phyloP scores from a whole-genome alignment of 1,140 invertebrate genomes.

The Trinorchestia longiramus region DNA sequence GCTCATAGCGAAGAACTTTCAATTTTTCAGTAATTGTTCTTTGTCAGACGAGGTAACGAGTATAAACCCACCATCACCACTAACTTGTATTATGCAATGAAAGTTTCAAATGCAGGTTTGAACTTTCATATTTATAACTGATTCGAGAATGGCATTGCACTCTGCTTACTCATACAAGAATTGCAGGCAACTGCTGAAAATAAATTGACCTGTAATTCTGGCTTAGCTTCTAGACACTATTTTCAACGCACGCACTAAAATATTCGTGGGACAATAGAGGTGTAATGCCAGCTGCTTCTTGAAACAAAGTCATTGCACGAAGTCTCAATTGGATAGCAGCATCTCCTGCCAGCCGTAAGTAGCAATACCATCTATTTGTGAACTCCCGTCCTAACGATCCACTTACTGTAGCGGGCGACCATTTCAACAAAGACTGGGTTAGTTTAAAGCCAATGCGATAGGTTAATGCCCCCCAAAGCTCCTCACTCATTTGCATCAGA shows the following conservation, averaged over 20 bases:
- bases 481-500: conserved; percentile 36
- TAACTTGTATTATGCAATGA: not conserved
- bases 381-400: not conserved
- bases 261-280: not conserved
- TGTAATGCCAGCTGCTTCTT: not conserved
- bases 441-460: conserved; percentile 36
- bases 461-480: conserved; percentile 44
- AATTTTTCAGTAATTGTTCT: not conserved
- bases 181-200: not conserved
- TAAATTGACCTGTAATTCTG: not conserved
- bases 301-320: not conserved
- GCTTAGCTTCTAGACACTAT: not conserved
- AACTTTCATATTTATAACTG: not conserved
- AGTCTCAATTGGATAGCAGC: not conserved
- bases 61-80: not conserved
- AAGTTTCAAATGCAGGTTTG: not conserved
- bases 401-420: not conserved
- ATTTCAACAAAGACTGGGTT: conserved; percentile 47
- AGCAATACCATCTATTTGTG: conserved; percentile 23
- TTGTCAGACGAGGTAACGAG: not conserved
- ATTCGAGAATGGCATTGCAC: not conserved
- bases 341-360: not conserved
- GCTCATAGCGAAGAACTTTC: not conserved
- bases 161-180: not conserved
- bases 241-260: not conserved